Evolutionary conservation across 2,888 invertebrate genomes (phyloP), one percentile per base, ranked within the genome.

Genomic region (Trissolcus japonicus): DNA sequence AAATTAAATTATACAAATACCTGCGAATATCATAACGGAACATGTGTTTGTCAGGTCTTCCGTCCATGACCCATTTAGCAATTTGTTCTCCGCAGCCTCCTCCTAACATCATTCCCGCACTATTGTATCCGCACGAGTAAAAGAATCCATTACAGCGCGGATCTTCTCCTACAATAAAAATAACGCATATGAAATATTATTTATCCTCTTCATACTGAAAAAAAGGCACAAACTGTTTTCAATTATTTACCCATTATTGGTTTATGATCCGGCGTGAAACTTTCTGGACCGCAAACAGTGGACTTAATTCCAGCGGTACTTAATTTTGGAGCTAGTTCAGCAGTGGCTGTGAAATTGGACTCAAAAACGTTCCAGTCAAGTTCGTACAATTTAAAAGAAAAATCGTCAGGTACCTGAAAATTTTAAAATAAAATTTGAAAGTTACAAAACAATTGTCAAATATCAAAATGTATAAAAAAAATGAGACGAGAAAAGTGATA

Each of bases 231-330:
- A 19, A 2, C 19, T 19, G 1, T 14, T 50, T 16, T 14, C 6
- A 43, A 46, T 21, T 13, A 72, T 65, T 60, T 80, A 82, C 97
- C 97, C 91, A 97, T 91, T 40, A 97, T 86, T 0, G 97, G 96
- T 83, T 93, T 96, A 86, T 97, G 96, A 87, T 98, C 97, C 0
- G 97, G 96, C 0, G 97, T 97, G 86, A 97, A 98, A 1, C 95
- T 94, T 87, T 98, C 97, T 0, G 96, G 96, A 0, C 97, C 97
- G 85, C 96, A 97, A 1, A 97, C 93, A 0, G 96, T 96, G 46
- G 95, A 94, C 87, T 95, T 96, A 17, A 97, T 93, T 4, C 97
- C 97, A 6, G 94, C 92, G 6, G 91, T 91, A 35, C 92, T 92
- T 77, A 97, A 92, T 76, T 92, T 91, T 0, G 97, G 97, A 72